A percentile compares a stretch with the other conserved stretches of the same genome.
These are phyloP conservation scores for Sturnira hondurensis DNA, from an alignment of 2,113 vertebrate species.

Conservation along the genomic window DNA sequence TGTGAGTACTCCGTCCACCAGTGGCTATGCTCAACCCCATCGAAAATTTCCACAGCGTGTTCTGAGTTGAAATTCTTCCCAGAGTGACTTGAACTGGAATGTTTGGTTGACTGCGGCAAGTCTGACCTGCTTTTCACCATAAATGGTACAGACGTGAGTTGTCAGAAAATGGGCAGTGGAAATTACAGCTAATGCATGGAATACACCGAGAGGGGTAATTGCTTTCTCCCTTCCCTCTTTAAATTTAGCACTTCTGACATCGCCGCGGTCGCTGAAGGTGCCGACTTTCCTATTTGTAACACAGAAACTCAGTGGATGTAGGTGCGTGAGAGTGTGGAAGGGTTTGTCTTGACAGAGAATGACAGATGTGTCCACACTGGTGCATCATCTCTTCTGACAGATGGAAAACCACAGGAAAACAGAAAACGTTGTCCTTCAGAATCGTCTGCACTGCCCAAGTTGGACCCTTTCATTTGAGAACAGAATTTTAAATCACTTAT, in stretches of 20 bases:
- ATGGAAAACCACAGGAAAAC: not conserved
- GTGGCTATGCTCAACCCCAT: constrained; percentile 44
- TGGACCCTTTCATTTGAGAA: not conserved
- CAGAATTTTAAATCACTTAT: not conserved
- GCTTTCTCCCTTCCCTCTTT: constrained; percentile 57
- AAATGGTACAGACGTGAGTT: constrained; percentile 67
- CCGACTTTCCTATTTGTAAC: constrained; percentile 22
- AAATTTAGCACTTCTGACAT: constrained; percentile 46
- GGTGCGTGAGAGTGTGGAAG: not conserved
- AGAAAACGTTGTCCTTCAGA: not conserved
- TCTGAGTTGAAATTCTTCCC: constrained; percentile 70
- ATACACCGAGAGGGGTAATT: constrained; percentile 37
- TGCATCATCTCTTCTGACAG: not conserved
- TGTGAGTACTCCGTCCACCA: not conserved
- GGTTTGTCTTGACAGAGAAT: not conserved
- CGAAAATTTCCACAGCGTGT: constrained; percentile 59
- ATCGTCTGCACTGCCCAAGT: not conserved
- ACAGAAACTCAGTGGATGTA: constrained; percentile 12
- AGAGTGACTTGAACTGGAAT: constrained; percentile 71
- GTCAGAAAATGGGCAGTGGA: constrained; percentile 65
- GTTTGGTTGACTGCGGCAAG: constrained; percentile 67
- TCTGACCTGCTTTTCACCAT: constrained; percentile 68
- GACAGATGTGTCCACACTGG: not conserved
- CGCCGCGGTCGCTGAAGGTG: constrained; percentile 24
- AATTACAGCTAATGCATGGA: constrained; percentile 68